Conservation (phyloP, 2,888 invertebrate genomes). For the Caenorhabditis imperialis region DNA sequence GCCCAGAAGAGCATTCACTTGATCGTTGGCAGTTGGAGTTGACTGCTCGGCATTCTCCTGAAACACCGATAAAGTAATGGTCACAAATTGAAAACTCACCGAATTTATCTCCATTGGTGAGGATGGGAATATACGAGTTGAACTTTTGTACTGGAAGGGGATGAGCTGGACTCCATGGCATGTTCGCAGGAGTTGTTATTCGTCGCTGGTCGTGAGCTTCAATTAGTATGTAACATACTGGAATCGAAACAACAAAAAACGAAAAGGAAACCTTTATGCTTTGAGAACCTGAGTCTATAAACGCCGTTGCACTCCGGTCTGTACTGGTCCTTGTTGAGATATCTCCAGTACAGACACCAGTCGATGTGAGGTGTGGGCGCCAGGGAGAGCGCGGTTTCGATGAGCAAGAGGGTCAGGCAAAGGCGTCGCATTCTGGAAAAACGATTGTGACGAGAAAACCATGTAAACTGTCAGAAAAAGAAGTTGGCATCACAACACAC, state of each 20-base stretch:
- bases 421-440: slow-evolving; percentile 14
- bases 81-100: slow-evolving; percentile 25
- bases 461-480: too few relatives aligned
- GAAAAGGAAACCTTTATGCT: slow-evolving; percentile 39
- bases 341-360: slow-evolving; percentile 62
- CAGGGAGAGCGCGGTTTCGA: slow-evolving; percentile 15
- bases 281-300: slow-evolving; percentile 52
- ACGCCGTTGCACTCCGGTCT: slow-evolving; percentile 60
- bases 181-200: slow-evolving; percentile 14
- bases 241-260: neutral
- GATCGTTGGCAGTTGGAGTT: slow-evolving; percentile 35
- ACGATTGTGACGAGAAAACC: too few relatives aligned
- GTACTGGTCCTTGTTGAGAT: slow-evolving; percentile 51
- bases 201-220: slow-evolving; percentile 32
- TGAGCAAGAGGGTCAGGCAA: neutral
- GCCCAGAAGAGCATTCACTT: slow-evolving; percentile 26
- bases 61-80: too few relatives aligned
- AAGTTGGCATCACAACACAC: too few relatives aligned
- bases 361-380: slow-evolving; percentile 48
- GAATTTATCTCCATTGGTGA: slow-evolving; percentile 32
- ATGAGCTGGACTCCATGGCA: slow-evolving; percentile 23
- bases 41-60: slow-evolving; percentile 27
- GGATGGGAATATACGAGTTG: slow-evolving; percentile 7
- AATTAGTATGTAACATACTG: neutral
- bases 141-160: slow-evolving; percentile 14